Conservation (phyloP, 2,797 vertebrate species). For the Lophotriccus pileatus region DNA sequence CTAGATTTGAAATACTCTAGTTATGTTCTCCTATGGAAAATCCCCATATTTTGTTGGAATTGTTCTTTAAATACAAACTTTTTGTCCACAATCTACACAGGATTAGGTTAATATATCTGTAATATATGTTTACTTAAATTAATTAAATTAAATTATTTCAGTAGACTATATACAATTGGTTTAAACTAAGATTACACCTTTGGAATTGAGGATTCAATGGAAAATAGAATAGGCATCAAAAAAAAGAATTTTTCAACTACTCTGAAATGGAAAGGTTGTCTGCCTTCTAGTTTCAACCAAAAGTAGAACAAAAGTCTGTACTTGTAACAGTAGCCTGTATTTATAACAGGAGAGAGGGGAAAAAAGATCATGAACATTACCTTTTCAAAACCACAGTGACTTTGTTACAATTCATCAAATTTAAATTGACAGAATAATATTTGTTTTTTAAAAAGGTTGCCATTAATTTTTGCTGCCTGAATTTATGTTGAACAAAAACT, state of each 20-base stretch:
- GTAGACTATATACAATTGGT: background rate
- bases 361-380: background rate
- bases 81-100: background rate
- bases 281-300: background rate
- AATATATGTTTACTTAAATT: background rate
- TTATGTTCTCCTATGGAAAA: background rate
- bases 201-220: background rate
- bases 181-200: background rate
- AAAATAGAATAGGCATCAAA: background rate
- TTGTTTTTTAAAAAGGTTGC: background rate
- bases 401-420: background rate
- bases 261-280: background rate
- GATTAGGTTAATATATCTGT: background rate
- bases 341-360: too few relatives aligned
- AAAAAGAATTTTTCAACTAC: background rate
- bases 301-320: background rate
- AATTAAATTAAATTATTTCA: background rate
- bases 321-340: background rate
- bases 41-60: background rate
- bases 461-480: background rate
- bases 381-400: background rate
- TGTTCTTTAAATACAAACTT: background rate
- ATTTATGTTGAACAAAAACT: background rate
- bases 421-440: background rate
- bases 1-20: background rate